A percentile compares a stretch with the other conserved stretches of the same genome.
Evolutionary conservation across 1,140 invertebrate species (phyloP).

Genomic region (Heterodera carotae): DNA sequence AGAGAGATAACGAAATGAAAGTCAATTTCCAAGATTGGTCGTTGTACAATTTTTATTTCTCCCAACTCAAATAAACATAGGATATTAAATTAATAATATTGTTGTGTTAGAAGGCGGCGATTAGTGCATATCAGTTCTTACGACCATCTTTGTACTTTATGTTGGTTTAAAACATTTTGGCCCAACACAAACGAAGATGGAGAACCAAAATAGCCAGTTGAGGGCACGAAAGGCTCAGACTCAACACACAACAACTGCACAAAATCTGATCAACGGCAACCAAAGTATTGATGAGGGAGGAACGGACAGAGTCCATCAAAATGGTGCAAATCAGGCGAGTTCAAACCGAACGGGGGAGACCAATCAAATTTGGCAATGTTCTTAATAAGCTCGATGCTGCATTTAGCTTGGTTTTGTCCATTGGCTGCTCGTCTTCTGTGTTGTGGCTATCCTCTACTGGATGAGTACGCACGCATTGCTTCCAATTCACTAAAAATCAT

Average conservation of each 20-base stretch:
- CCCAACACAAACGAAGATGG: no score
- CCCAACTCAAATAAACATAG: no score
- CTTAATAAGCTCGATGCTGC: no score
- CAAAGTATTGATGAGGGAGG: neutral
- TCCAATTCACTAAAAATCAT: neutral
- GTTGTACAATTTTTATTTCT: no score
- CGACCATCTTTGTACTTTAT: no score
- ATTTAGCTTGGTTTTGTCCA: conserved; percentile 55
- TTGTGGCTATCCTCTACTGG: conserved; percentile 51
- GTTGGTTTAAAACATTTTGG: no score
- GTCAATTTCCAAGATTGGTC: no score
- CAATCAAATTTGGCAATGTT: no score
- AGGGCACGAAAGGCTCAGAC: conserved; percentile 2
- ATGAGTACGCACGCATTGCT: neutral
- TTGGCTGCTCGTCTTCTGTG: conserved; percentile 56
- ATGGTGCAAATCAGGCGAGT: conserved; percentile 2
- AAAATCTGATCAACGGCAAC: neutral
- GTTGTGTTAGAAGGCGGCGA: no score
- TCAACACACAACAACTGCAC: neutral
- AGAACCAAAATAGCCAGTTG: conserved; percentile 11
- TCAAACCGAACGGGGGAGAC: no score
- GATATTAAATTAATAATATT: no score
- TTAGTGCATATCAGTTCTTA: no score
- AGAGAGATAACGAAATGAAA: neutral
- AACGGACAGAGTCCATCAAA: neutral